phyloP scores from a whole-genome alignment of 1,140 invertebrate species.

The Bathynomus jamesi region DNA sequence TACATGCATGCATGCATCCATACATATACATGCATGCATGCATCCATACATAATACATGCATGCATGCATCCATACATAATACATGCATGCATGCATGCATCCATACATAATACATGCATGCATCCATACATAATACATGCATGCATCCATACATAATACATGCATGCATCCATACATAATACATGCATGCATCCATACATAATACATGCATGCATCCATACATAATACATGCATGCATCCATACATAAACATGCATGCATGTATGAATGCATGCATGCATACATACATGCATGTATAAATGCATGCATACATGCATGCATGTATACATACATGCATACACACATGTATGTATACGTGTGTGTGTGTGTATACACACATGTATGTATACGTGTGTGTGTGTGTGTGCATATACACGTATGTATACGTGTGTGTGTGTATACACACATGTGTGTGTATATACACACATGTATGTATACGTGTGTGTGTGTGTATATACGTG shows the following conservation, averaged over 20 bases:
- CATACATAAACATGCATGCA: neutral
- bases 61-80: too few relatives aligned
- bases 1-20: too few relatives aligned
- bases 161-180: too few relatives aligned
- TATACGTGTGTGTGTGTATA: slow-evolving; percentile 2
- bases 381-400: slow-evolving; percentile 1
- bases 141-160: too few relatives aligned
- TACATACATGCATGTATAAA: neutral
- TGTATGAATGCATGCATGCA: neutral
- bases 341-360: neutral
- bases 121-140: too few relatives aligned
- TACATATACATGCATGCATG: too few relatives aligned
- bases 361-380: neutral
- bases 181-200: too few relatives aligned
- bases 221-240: neutral
- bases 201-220: too few relatives aligned
- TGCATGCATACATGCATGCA: neutral
- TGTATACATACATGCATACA: neutral
- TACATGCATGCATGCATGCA: too few relatives aligned
- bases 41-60: too few relatives aligned
- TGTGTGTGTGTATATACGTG: neutral
- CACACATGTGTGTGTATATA: slow-evolving; percentile 1
- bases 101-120: too few relatives aligned
- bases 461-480: neutral
- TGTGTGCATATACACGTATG: neutral